These are phyloP conservation scores for Microchrysa polita DNA, from an alignment of 2,888 invertebrate species.

Conservation along the genomic window DNA sequence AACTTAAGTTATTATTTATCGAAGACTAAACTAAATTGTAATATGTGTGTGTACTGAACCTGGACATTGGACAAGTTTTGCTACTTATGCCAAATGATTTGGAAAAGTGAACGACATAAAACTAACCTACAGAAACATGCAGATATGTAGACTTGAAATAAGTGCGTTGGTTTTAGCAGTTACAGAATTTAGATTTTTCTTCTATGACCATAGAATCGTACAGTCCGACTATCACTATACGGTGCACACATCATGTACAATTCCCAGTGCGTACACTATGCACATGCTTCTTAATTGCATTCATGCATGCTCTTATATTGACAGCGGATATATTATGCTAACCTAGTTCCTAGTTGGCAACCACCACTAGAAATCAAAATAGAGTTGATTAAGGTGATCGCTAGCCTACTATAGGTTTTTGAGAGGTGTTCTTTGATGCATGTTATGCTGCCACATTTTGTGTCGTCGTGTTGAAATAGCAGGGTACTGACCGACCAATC, in stretches of 20 bases:
- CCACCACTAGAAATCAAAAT: slow-evolving; percentile 32
- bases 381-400: slow-evolving; percentile 31
- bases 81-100: background rate
- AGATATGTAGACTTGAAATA: slow-evolving; percentile 1
- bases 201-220: no score
- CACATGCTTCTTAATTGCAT: background rate
- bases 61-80: background rate
- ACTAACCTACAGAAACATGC: no score
- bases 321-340: slow-evolving; percentile 22
- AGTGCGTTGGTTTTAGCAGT: slow-evolving; percentile 5
- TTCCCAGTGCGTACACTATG: background rate
- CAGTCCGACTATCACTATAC: background rate
- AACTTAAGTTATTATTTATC: slow-evolving; percentile 3
- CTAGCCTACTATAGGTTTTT: background rate
- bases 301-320: slow-evolving; percentile 5
- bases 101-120: no score
- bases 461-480: background rate
- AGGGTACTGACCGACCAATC: no score
- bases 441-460: no score
- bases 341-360: slow-evolving; percentile 39
- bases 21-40: background rate
- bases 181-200: background rate
- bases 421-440: slow-evolving; percentile 9
- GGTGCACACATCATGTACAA: background rate
- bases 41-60: background rate